Evolutionary conservation across 2,797 vertebrate genomes (phyloP).

Genomic region (Catharus ustulatus): DNA sequence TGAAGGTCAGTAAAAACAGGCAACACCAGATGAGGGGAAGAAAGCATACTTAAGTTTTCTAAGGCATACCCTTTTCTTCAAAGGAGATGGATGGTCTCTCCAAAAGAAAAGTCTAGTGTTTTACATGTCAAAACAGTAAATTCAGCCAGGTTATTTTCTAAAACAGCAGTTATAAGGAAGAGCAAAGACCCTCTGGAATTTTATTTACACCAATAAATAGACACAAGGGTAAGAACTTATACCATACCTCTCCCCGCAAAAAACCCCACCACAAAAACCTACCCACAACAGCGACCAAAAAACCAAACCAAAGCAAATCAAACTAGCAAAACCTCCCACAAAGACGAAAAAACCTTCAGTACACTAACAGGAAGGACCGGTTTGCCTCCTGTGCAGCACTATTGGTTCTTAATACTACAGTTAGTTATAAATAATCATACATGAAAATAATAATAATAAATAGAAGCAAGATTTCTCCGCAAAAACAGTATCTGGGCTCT

Average conservation of each 20-base stretch:
- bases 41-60: not conserved
- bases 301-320: not conserved
- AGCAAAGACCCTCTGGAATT: not conserved
- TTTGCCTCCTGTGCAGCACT: not conserved
- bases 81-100: not conserved
- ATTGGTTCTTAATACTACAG: not conserved
- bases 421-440: not conserved
- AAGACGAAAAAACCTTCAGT: not conserved
- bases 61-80: not conserved
- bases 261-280: not conserved
- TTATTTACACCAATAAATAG: not conserved
- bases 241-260: accelerated
- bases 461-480: not conserved
- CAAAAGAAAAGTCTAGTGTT: not conserved
- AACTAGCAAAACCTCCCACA: not conserved
- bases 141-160: not conserved
- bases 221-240: not conserved
- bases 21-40: not conserved
- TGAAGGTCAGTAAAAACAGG: not conserved
- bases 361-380: not conserved
- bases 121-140: not conserved
- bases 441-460: not conserved
- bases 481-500: not conserved
- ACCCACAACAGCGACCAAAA: not conserved
- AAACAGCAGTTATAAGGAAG: not conserved